These are phyloP conservation scores for Chaetoderma sp. DNA, from an alignment of 2,888 invertebrate genomes.

Conservation along the genomic window DNA sequence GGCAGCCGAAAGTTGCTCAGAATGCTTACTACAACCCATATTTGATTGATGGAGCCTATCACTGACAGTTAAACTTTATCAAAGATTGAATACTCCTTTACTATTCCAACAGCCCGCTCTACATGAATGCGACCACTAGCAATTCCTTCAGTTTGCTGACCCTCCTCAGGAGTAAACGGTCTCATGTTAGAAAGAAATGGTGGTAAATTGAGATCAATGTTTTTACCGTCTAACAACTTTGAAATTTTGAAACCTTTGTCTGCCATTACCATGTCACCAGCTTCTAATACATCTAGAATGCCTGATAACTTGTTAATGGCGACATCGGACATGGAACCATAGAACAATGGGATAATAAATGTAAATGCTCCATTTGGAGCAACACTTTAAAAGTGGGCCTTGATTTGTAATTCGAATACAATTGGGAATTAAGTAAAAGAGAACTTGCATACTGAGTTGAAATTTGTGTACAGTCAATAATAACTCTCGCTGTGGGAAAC, in stretches of 20 bases:
- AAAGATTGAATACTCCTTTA: background rate
- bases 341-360: constrained; percentile 28
- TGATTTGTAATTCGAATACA: constrained; percentile 34
- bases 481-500: no score
- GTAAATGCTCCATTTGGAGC: constrained; percentile 24
- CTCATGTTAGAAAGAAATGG: no score
- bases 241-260: constrained; percentile 33
- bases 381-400: constrained; percentile 28
- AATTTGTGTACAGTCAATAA: constrained; percentile 36
- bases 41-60: no score
- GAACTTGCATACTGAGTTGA: constrained; percentile 27
- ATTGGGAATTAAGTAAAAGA: constrained; percentile 22
- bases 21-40: no score
- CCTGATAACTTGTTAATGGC: constrained; percentile 16
- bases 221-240: constrained; percentile 11
- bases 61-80: no score
- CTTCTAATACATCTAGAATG: constrained; percentile 24
- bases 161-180: no score
- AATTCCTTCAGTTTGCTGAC: no score
- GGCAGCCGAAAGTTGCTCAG: no score
- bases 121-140: background rate
- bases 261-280: constrained; percentile 31
- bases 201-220: constrained; percentile 17
- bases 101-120: background rate
- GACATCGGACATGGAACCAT: constrained; percentile 28